Conservation (phyloP, 2,113 vertebrate genomes). For the Phaetusa simplex region DNA sequence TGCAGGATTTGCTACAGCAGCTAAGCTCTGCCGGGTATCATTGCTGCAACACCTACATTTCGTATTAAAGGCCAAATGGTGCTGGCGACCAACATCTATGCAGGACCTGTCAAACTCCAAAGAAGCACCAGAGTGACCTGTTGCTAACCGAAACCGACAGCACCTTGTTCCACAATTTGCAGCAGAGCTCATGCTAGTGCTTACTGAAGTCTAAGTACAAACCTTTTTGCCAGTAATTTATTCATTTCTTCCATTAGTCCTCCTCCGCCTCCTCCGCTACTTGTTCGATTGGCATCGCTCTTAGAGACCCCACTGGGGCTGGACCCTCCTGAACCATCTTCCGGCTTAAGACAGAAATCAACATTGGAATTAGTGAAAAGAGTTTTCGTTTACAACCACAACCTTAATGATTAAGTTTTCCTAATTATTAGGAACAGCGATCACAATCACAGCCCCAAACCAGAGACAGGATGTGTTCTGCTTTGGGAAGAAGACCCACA, state of each 20-base stretch:
- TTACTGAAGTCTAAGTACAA: constrained; percentile 1
- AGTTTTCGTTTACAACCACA: not conserved
- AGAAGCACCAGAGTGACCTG: not conserved
- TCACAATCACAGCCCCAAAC: not conserved
- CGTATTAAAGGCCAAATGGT: not conserved
- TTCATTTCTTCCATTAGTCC: constrained; percentile 99
- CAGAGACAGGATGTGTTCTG: not conserved
- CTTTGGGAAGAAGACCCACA: not conserved
- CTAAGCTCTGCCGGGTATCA: not conserved
- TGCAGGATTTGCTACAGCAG: not conserved
- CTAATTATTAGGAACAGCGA: not conserved
- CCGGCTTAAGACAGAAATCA: constrained; percentile 79
- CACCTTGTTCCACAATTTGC: not conserved
- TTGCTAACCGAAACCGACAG: not conserved
- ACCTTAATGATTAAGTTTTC: not conserved
- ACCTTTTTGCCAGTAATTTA: constrained; percentile 97
- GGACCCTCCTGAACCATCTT: constrained; percentile 88
- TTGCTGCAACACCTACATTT: not conserved
- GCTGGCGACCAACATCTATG: not conserved
- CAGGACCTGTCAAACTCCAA: not conserved
- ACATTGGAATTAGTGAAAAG: not conserved
- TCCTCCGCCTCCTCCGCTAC: constrained; percentile 85
- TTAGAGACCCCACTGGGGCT: constrained; percentile 85
- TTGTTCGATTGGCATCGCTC: constrained; percentile 93
- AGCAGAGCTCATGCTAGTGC: not conserved